These are phyloP conservation scores for Dasyurus viverrinus DNA, from an alignment of 2,113 vertebrate species.

Conservation along the genomic window DNA sequence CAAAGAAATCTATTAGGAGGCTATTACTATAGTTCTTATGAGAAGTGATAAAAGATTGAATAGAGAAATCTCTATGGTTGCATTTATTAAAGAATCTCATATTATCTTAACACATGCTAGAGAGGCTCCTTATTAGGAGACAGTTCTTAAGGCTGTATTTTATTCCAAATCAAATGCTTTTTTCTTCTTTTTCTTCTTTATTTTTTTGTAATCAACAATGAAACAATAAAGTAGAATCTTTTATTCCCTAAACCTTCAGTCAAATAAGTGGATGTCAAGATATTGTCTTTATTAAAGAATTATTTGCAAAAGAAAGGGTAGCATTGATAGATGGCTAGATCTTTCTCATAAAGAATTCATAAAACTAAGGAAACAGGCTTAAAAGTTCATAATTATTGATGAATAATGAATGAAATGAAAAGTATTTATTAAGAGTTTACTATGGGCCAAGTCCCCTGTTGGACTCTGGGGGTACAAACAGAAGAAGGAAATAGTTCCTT, in stretches of 20 bases:
- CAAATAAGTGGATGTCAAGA: background rate
- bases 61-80: background rate
- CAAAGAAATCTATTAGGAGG: background rate
- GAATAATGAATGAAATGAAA: background rate
- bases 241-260: background rate
- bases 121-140: background rate
- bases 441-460: background rate
- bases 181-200: no score
- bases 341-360: background rate
- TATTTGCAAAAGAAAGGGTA: background rate
- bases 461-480: background rate
- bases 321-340: background rate
- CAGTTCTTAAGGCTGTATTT: background rate
- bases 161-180: background rate
- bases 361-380: background rate
- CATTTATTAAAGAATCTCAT: background rate
- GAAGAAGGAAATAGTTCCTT: background rate
- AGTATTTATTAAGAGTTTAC: background rate
- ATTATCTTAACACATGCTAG: background rate
- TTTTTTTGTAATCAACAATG: background rate
- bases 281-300: background rate
- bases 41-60: background rate
- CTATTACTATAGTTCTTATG: background rate
- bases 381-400: background rate
- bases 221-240: background rate